Evolutionary conservation across 2,113 vertebrate species (phyloP).

Genomic region (Phrynocephalus versicolor): DNA sequence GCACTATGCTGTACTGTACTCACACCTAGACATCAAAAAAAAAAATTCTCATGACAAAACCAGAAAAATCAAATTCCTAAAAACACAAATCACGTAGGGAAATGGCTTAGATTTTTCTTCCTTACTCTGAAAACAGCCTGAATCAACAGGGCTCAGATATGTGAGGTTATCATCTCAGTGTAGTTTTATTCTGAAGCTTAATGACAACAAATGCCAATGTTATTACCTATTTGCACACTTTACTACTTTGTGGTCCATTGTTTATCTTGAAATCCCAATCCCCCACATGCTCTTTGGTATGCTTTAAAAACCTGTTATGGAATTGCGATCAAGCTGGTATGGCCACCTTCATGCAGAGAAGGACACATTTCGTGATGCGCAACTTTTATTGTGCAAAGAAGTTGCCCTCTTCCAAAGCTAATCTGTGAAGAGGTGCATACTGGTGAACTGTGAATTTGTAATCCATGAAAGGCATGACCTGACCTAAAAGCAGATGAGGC

Average conservation of each 20-base stretch:
- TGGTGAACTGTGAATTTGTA: no score
- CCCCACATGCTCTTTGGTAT: background rate
- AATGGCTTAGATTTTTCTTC: background rate
- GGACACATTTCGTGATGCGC: background rate
- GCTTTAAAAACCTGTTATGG: background rate
- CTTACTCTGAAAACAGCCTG: rapidly evolving
- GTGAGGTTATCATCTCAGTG: rapidly evolving
- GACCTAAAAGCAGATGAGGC: no score
- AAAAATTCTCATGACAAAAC: background rate
- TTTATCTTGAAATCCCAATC: background rate
- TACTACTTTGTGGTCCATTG: background rate
- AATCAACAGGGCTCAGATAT: background rate
- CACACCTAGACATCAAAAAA: background rate
- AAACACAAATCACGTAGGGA: background rate
- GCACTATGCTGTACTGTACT: background rate
- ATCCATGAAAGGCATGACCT: no score
- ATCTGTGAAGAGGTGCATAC: no score
- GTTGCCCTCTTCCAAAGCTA: no score
- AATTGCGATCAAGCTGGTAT: rapidly evolving
- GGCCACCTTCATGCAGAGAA: background rate
- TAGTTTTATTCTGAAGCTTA: background rate
- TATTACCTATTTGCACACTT: background rate
- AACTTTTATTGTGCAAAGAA: background rate
- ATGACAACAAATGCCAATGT: rapidly evolving
- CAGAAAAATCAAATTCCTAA: background rate